Conservation (phyloP, 2,888 invertebrate genomes). For the Baronia brevicornis region DNA sequence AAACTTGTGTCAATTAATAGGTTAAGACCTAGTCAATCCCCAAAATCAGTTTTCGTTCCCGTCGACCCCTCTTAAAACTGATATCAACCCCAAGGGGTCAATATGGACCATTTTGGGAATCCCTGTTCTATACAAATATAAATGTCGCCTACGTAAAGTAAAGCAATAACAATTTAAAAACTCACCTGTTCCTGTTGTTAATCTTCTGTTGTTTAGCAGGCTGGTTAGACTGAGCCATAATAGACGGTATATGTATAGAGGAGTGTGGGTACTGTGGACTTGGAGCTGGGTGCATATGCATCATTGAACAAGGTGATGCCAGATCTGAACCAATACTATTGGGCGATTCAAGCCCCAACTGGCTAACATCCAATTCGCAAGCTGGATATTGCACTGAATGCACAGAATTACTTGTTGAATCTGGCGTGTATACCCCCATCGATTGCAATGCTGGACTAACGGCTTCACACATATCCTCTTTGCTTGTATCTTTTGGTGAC, state of each 20-base stretch:
- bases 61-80: too few species aligned
- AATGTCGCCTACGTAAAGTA: not conserved
- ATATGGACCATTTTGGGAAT: too few species aligned
- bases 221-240: conserved; percentile 69
- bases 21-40: too few species aligned
- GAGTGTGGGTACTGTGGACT: conserved; percentile 78
- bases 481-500: conserved; percentile 48
- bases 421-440: conserved; percentile 90
- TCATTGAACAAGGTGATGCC: conserved; percentile 86
- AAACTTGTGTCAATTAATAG: too few species aligned
- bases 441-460: conserved; percentile 81
- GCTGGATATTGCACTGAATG: conserved; percentile 86
- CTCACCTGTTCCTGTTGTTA: conserved; percentile 63
- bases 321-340: conserved; percentile 91
- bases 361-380: conserved; percentile 89
- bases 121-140: too few species aligned
- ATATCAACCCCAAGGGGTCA: too few species aligned
- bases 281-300: conserved; percentile 67
- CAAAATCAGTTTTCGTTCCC: too few species aligned
- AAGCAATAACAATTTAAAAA: conserved; percentile 1
- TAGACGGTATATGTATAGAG: conserved; percentile 65
- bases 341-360: conserved; percentile 90
- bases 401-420: conserved; percentile 88
- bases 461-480: conserved; percentile 63
- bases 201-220: conserved; percentile 68